phyloP scores from a whole-genome alignment of 1,140 invertebrate species.

The Saccostrea echinata region DNA sequence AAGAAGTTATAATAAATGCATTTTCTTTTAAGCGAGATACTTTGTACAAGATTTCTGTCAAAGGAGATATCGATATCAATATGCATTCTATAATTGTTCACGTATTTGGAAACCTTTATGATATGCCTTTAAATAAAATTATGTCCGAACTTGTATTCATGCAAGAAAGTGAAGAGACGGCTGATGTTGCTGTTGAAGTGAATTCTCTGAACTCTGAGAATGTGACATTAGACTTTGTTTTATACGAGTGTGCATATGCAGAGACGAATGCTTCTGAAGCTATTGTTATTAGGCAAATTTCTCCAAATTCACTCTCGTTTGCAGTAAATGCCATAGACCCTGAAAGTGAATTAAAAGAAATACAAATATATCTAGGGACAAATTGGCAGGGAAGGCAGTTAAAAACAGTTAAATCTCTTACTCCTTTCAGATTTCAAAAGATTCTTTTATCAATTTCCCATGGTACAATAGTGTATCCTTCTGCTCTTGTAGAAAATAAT shows the following conservation, averaged over 20 bases:
- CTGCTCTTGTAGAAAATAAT: conserved; percentile 51
- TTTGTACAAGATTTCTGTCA: neutral
- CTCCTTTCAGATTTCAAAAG: conserved; percentile 38
- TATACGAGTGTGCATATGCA: neutral
- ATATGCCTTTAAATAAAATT: neutral
- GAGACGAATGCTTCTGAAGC: neutral
- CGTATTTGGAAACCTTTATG: neutral
- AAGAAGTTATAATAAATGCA: neutral
- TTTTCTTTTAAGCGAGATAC: neutral
- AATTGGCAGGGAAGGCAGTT: conserved; percentile 51
- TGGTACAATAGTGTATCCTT: conserved; percentile 47
- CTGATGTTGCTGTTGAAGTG: neutral
- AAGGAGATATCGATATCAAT: neutral
- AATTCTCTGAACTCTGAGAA: neutral
- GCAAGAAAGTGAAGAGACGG: neutral
- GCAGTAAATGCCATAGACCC: conserved; percentile 49
- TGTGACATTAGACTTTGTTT: neutral
- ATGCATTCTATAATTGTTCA: neutral
- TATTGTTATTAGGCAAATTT: conserved; percentile 51
- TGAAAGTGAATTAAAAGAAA: conserved; percentile 50
- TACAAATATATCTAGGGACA: conserved; percentile 57
- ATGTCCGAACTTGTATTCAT: neutral
- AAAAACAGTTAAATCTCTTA: conserved; percentile 19
- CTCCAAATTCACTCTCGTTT: conserved; percentile 47
- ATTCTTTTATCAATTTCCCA: conserved; percentile 52